Evolutionary conservation across 2,113 vertebrate species (phyloP).

Genomic region (Asarcornis scutulata): DNA sequence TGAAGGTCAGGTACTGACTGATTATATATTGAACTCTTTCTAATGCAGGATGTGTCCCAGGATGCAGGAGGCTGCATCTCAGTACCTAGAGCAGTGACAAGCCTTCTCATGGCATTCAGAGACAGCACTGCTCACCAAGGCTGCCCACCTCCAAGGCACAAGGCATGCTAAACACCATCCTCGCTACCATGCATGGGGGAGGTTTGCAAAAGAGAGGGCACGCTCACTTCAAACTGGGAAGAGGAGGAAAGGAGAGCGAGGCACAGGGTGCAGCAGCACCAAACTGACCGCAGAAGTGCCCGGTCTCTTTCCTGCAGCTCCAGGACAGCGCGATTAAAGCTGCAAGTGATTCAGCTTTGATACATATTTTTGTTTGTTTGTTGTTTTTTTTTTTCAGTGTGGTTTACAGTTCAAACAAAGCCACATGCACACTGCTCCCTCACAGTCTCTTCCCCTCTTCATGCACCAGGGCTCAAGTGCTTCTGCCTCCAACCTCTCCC

Average conservation of each 20-base stretch:
- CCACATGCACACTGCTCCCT: neutral
- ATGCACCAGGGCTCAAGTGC: rapidly evolving
- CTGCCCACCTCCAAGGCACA: neutral
- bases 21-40: neutral
- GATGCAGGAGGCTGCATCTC: neutral
- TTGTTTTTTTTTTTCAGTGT: neutral
- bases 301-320: neutral
- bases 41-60: neutral
- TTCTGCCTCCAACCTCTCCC: neutral
- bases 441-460: neutral
- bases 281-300: neutral
- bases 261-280: neutral
- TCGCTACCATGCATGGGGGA: neutral
- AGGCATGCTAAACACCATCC: neutral
- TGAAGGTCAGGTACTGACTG: neutral
- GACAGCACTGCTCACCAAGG: neutral
- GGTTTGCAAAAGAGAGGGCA: neutral
- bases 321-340: neutral
- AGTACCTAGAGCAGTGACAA: neutral
- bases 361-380: neutral
- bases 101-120: neutral
- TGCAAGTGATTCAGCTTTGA: neutral
- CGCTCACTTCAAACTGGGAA: neutral
- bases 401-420: neutral
- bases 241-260: rapidly evolving